phyloP scores from a whole-genome alignment of 2,113 vertebrate species.

The Chroicocephalus ridibundus region DNA sequence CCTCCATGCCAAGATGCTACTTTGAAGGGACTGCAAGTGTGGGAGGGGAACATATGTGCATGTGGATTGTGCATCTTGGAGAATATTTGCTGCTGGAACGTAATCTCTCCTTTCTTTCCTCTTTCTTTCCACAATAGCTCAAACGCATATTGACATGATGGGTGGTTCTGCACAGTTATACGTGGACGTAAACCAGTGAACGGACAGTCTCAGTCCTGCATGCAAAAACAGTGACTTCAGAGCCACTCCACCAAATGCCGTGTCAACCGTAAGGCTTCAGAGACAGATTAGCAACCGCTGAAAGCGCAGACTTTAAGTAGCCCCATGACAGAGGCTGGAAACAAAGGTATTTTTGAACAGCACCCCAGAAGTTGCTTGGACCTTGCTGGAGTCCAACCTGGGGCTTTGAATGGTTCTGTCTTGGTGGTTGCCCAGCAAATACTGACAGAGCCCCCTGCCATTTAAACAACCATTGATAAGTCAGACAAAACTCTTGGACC shows the following conservation, averaged over 20 bases:
- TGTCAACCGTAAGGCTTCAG: neutral
- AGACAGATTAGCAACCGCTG: neutral
- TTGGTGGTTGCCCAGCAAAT: neutral
- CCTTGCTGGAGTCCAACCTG: neutral
- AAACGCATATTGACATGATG: neutral
- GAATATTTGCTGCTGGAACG: neutral
- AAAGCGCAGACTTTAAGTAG: neutral
- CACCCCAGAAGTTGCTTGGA: neutral
- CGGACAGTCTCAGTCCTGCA: neutral
- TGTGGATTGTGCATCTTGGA: conserved; percentile 47
- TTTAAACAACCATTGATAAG: neutral
- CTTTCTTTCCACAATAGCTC: neutral
- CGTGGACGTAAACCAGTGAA: neutral
- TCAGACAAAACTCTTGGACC: neutral
- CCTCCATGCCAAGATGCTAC: conserved; percentile 20
- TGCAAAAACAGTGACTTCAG: rapidly evolving
- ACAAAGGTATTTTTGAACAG: neutral
- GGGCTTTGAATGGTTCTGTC: neutral
- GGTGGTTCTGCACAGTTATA: neutral
- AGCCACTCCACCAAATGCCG: neutral
- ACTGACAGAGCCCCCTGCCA: neutral
- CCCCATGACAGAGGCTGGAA: neutral
- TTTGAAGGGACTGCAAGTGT: conserved; percentile 35
- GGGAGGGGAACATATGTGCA: conserved; percentile 59
- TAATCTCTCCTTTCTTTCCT: neutral